A percentile compares a stretch with the other conserved stretches of the same genome.
Evolutionary conservation across 2,888 invertebrate genomes (phyloP).

Genomic region (Eucera pruinosa): DNA sequence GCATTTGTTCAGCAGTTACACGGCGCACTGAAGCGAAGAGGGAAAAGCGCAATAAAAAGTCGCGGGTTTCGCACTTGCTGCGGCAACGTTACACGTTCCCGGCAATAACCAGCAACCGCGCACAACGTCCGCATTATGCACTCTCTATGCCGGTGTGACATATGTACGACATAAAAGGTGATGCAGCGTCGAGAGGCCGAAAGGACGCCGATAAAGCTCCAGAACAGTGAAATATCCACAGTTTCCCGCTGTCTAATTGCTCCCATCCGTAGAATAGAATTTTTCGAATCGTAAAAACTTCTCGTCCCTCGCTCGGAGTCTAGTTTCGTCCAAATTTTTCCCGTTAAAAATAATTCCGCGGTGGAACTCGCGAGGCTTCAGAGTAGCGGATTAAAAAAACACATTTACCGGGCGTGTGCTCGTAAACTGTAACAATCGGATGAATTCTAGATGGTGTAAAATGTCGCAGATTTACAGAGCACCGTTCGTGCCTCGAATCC

Average conservation of each 20-base stretch:
- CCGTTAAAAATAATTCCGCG: constrained; percentile 7
- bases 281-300: constrained; percentile 22
- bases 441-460: too few species aligned
- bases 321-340: not conserved
- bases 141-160: not conserved
- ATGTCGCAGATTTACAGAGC: too few species aligned
- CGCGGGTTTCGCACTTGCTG: constrained; percentile 16
- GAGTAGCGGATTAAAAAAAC: not conserved
- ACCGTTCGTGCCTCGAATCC: too few species aligned
- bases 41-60: constrained; percentile 27
- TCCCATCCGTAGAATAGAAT: not conserved
- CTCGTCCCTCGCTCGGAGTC: not conserved
- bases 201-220: constrained; percentile 24
- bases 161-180: not conserved
- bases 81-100: constrained; percentile 3
- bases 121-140: constrained; percentile 35
- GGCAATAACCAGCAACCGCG: constrained; percentile 26
- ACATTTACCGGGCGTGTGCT: too few species aligned
- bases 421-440: not conserved
- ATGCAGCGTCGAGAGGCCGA: not conserved
- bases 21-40: not conserved
- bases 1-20: not conserved
- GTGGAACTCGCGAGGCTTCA: not conserved
- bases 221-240: constrained; percentile 7
- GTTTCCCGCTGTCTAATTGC: constrained; percentile 22